Base-by-base conservation (phyloP, 2,888 invertebrate species). In the Ophion obscuratus region DNA sequence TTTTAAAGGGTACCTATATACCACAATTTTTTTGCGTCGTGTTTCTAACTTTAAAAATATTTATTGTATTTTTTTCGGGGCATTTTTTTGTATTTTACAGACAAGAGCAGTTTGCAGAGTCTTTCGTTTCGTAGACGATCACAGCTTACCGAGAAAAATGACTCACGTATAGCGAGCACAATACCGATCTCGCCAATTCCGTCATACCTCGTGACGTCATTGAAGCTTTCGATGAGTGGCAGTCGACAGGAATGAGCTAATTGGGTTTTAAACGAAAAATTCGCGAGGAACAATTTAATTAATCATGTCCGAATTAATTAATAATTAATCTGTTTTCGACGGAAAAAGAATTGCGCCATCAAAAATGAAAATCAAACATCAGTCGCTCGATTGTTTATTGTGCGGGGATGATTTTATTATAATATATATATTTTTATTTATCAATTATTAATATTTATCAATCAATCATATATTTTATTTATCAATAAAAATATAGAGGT, bases 121-220 rank as follows among this genome's bases (percentile, higher is more conserved):
- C 1, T 76, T 66, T n/a, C 44, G 61, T 44, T 31, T 73, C 10
- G 10, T n/a, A 1, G 11, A 53, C 2, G 20, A 44, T 40, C 1
- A 68, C 20, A 10, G 3, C 24, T 11, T 47, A 53, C 14, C 14
- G n/a, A 24, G 31, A 31, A 64, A 74, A 24, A 31, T 86, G 83
- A 86, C 70, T 86, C 83, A 86, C 70, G 70, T 75, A 44, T 57
- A 24, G 66, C 66, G 59, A 81, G 66, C 70, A 61, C 20, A 67
- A 57, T 40, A 83, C 76, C 67, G 77, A 77, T 80, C 73, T 75
- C n/a, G 27, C 31, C 14, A 47, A 57, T 76, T 83, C 40, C 40
- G 71, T 83, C 71, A 86, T 86, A 61, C n/a, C 59, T 27, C 27
- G 27, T 86, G 86, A 86, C 40, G 27, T 86, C 86, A 86, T 81